A percentile compares a stretch with the other conserved stretches of the same genome.
Conservation (phyloP, 1,140 invertebrate species). For the Probaryconus sp. region DNA sequence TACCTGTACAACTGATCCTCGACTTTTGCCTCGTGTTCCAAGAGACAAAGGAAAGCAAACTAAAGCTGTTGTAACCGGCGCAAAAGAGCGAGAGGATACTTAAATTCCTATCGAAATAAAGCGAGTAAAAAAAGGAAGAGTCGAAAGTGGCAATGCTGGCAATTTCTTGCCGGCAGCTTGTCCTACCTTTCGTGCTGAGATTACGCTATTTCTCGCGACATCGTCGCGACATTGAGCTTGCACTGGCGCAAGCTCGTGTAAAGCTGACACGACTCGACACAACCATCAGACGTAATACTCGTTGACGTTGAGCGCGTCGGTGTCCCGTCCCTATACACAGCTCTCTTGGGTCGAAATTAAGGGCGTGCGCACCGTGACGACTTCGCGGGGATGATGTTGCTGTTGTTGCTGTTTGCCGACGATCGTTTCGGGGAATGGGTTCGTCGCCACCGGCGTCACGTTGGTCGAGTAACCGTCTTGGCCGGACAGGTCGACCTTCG, state of each 20-base stretch:
- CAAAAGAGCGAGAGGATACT: too few relatives aligned
- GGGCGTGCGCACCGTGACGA: slow-evolving; percentile 89
- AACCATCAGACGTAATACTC: slow-evolving; percentile 77
- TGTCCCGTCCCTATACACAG: slow-evolving; percentile 84
- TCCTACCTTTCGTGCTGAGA: slow-evolving; percentile 14
- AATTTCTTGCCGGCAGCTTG: too few relatives aligned
- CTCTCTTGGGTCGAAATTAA: slow-evolving; percentile 90
- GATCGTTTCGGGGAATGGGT: slow-evolving; percentile 67
- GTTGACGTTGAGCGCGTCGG: slow-evolving; percentile 77
- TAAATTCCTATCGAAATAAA: too few relatives aligned
- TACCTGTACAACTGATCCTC: too few relatives aligned
- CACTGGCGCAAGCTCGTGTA: slow-evolving; percentile 14
- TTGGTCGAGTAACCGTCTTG: slow-evolving; percentile 66
- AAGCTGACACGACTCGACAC: slow-evolving; percentile 67
- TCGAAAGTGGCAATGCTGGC: too few relatives aligned
- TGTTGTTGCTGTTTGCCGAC: slow-evolving; percentile 72
- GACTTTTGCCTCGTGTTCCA: too few relatives aligned
- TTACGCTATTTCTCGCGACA: slow-evolving; percentile 6
- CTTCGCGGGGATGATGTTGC: slow-evolving; percentile 80
- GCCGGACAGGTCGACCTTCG: slow-evolving; percentile 68
- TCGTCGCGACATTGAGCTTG: not conserved
- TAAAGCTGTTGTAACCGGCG: too few relatives aligned
- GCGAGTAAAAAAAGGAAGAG: too few relatives aligned
- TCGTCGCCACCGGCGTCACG: slow-evolving; percentile 47
- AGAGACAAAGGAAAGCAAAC: too few relatives aligned